Evolutionary conservation across 2,888 invertebrate genomes (phyloP), one percentile per base, ranked within the genome.

Genomic region (Drosophila barbarae): DNA sequence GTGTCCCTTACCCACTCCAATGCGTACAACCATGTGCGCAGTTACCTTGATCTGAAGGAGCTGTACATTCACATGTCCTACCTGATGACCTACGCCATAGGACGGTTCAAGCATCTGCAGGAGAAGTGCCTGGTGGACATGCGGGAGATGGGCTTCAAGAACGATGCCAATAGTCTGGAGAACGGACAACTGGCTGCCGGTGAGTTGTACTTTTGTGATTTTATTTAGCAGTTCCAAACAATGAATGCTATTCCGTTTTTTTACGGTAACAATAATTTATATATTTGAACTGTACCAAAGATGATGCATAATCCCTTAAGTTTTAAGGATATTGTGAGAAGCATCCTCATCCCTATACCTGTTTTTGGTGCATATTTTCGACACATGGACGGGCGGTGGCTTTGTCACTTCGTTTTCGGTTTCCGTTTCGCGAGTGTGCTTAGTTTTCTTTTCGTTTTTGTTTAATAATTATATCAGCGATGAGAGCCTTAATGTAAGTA

Each of bases 1-100:
- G 87, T 88, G 51, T 89, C 89, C 0, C 73, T 90, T 3, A 90
- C 89, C 15, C 88, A 88, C 69, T 89, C 90, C 39, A 90, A 89
- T 77, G 89, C 90, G 0, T 90, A 89, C 59, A 90, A 89, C 69
- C 85, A 87, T 51, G 90, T 87, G 0, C 84, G 83, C 21, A 88
- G 80, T 60, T 86, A 84, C 60, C 76, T 86, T 35, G 90, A 90
- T 74, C 85, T 90, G 5, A 90, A 90, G 60, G 89, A 90, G 59
- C 73, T 90, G 3, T 89, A 89, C 47, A 89, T 90, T 52, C 90
- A 90, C 75, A 72, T 90, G 12, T 89, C 89, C 3, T 90, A 90
- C 64, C 67, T 90, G 38, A 85, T 88, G 60, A 89, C 89, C 0
- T 90, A 90, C 59, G 89, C 89, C 1, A 88, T 89, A 54, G 90